Evolutionary conservation across 2,888 invertebrate species (phyloP).

Genomic region (Aphidius colemani): DNA sequence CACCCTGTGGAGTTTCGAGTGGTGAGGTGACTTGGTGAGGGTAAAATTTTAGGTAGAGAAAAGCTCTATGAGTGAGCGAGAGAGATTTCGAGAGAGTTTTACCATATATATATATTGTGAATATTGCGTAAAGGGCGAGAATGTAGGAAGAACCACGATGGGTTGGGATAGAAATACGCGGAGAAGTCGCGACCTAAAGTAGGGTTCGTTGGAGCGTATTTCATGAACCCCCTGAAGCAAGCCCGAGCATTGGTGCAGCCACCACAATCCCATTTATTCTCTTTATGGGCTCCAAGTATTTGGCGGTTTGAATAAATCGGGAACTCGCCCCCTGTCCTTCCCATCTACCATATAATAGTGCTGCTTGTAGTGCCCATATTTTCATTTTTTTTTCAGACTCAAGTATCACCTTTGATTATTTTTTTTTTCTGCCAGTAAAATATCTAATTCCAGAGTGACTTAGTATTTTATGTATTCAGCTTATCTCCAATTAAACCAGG

Average conservation of each 20-base stretch:
- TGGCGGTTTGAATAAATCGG: conserved; percentile 56
- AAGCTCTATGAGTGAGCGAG: conserved; percentile 20
- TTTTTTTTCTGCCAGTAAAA: conserved; percentile 3
- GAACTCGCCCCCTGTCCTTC: conserved; percentile 41
- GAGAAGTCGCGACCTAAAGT: conserved; percentile 31
- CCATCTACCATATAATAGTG: not conserved
- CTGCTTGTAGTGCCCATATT: conserved; percentile 15
- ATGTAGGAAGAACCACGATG: conserved; percentile 30
- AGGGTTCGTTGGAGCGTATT: conserved; percentile 46
- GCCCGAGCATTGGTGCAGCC: conserved; percentile 49
- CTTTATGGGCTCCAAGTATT: conserved; percentile 57
- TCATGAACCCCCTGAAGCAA: conserved; percentile 52
- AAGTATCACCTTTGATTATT: conserved; percentile 21
- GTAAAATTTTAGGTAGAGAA: conserved; percentile 19
- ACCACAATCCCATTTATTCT: conserved; percentile 55
- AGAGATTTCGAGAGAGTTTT: not conserved
- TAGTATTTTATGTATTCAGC: conserved; percentile 1
- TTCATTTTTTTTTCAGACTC: conserved; percentile 6
- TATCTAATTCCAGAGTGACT: not conserved
- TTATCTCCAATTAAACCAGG: conserved; percentile 25
- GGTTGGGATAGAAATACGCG: conserved; percentile 24
- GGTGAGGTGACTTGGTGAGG: conserved; percentile 27
- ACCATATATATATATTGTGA: not conserved
- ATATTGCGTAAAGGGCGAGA: conserved; percentile 25
- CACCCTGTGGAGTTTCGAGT: conserved; percentile 45